phyloP scores from a whole-genome alignment of 2,888 invertebrate genomes.

The Drosophila mercatorum region DNA sequence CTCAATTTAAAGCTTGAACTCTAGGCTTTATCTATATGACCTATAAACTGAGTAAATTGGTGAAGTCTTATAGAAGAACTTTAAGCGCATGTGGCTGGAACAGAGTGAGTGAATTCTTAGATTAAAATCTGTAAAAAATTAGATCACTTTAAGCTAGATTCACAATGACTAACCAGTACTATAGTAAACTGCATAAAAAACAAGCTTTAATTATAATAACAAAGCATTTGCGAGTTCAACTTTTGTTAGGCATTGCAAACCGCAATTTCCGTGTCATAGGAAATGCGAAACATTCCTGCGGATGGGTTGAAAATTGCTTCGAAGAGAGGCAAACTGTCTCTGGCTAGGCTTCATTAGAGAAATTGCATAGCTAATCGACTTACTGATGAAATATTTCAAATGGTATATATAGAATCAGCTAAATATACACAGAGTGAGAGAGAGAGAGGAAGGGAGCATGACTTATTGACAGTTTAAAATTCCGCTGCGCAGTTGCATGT shows the following conservation, averaged over 20 bases:
- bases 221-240: not conserved
- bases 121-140: too few relatives aligned
- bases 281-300: slow-evolving; percentile 4
- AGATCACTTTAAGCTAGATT: too few relatives aligned
- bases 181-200: not conserved
- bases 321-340: not conserved
- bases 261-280: slow-evolving; percentile 6
- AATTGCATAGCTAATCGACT: not conserved
- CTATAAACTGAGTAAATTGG: too few relatives aligned
- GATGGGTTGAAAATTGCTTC: not conserved
- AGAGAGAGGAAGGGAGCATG: not conserved
- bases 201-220: not conserved
- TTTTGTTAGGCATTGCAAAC: slow-evolving; percentile 1
- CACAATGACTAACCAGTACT: too few relatives aligned
- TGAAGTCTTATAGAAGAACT: not conserved
- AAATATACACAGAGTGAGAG: not conserved
- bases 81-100: not conserved
- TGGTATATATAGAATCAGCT: not conserved
- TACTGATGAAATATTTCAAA: slow-evolving; percentile 9
- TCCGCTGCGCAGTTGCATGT: slow-evolving; percentile 38
- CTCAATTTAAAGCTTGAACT: too few relatives aligned
- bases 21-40: too few relatives aligned
- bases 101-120: too few relatives aligned
- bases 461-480: slow-evolving; percentile 9
- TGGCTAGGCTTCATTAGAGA: slow-evolving; percentile 2